Evolutionary conservation across 2,797 vertebrate genomes (phyloP).

Genomic region (Streptopelia turtur): DNA sequence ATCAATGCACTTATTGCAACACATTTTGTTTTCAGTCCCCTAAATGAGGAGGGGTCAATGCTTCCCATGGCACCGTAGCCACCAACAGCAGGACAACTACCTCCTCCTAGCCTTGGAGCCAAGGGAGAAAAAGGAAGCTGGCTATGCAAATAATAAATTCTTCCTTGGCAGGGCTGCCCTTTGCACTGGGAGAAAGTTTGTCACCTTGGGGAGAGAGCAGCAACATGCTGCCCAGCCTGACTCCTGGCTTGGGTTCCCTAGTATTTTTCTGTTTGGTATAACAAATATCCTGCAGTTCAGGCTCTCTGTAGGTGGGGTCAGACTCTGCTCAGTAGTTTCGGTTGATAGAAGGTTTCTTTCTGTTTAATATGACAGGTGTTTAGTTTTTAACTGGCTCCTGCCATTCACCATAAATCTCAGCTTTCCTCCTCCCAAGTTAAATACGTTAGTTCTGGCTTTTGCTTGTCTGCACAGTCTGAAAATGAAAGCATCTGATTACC

Average conservation of each 20-base stretch:
- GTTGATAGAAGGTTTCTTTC: conserved; percentile 12
- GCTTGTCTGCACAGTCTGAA: not conserved
- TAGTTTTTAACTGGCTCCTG: conserved; percentile 7
- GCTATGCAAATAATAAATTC: not conserved
- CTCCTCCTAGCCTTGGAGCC: not conserved
- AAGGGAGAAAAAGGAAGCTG: not conserved
- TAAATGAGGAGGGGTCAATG: not conserved
- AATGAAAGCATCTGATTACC: not conserved
- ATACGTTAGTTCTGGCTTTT: not conserved
- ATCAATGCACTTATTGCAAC: not conserved
- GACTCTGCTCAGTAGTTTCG: not conserved
- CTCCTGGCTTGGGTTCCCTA: not conserved
- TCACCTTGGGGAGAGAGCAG: not conserved
- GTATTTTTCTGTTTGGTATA: not conserved
- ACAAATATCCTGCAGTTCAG: conserved; percentile 13
- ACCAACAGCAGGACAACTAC: not conserved
- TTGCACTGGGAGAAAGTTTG: not conserved
- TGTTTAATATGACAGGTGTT: not conserved
- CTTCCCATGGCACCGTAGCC: not conserved
- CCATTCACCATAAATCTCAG: not conserved
- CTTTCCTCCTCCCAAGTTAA: conserved; percentile 6
- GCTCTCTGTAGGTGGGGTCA: not conserved
- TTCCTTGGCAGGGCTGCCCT: not conserved
- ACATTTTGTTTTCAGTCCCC: not conserved
- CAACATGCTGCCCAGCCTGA: not conserved